phyloP scores from a whole-genome alignment of 2,888 invertebrate species.

The Sinopyrophorus schimmeli region DNA sequence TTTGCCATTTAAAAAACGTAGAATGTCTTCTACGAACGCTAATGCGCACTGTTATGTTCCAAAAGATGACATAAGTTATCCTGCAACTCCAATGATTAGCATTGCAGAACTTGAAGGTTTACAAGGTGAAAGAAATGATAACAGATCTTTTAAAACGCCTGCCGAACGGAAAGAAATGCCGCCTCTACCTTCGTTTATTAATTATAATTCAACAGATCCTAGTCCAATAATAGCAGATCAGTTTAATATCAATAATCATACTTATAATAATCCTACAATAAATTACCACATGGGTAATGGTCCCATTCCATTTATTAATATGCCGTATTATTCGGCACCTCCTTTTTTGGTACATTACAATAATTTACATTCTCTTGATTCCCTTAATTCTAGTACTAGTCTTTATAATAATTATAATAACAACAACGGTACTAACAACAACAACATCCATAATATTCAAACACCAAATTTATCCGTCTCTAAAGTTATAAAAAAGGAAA shows the following conservation, averaged over 20 bases:
- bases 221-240: constrained; percentile 44
- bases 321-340: constrained; percentile 38
- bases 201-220: constrained; percentile 33
- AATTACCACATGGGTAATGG: constrained; percentile 48
- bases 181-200: constrained; percentile 37
- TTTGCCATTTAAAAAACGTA: constrained; percentile 49
- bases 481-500: constrained; percentile 8
- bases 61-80: constrained; percentile 49
- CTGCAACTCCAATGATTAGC: constrained; percentile 51
- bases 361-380: constrained; percentile 26
- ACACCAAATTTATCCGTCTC: not conserved
- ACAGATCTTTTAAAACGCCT: constrained; percentile 48
- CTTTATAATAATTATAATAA: not conserved
- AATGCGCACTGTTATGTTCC: constrained; percentile 10
- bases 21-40: constrained; percentile 38
- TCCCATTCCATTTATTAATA: constrained; percentile 38
- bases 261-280: constrained; percentile 49
- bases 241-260: constrained; percentile 46
- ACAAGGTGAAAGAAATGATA: constrained; percentile 28
- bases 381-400: constrained; percentile 4
- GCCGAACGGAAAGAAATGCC: constrained; percentile 52
- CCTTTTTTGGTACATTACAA: constrained; percentile 38
- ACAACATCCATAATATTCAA: not conserved
- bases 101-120: constrained; percentile 50
- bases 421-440: not conserved